phyloP scores from a whole-genome alignment of 2,113 vertebrate genomes.

The Phylloscopus trochiloides region DNA sequence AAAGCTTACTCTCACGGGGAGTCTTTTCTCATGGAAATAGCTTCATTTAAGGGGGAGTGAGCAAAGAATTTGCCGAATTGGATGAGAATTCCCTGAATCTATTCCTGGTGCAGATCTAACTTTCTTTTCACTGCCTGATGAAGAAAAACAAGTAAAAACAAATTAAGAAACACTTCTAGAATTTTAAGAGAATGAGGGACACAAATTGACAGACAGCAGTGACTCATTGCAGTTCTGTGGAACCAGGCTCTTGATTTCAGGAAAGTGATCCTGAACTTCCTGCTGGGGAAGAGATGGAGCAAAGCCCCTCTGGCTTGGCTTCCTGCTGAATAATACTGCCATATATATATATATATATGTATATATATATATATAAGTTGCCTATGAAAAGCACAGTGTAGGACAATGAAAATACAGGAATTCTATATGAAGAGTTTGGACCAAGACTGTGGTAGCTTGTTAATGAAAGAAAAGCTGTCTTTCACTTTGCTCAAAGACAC shows the following conservation, averaged over 20 bases:
- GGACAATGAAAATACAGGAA: background rate
- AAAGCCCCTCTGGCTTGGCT: background rate
- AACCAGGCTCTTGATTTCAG: background rate
- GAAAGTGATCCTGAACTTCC: background rate
- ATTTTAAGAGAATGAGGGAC: background rate
- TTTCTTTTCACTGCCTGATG: conserved; percentile 36
- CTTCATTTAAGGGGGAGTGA: conserved; percentile 28
- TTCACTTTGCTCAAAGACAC: background rate
- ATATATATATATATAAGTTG: too few species aligned
- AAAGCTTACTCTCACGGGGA: conserved; percentile 4
- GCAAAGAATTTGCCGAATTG: conserved; percentile 25
- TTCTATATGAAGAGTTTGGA: background rate
- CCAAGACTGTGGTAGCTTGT: background rate
- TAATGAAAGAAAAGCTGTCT: background rate
- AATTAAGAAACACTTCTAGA: conserved; percentile 25
- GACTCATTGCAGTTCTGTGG: background rate
- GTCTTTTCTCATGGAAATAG: conserved; percentile 39
- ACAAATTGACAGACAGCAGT: background rate
- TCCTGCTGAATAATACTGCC: background rate
- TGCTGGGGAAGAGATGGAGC: background rate
- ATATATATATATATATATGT: background rate
- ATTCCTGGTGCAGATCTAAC: conserved; percentile 14
- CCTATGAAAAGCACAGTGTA: background rate
- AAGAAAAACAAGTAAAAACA: conserved; percentile 60
- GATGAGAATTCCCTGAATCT: conserved; percentile 44